Evolutionary conservation across 1,140 invertebrate genomes (phyloP), one percentile per base, ranked within the genome.

Genomic region (Pseudomyrmex gracilis): DNA sequence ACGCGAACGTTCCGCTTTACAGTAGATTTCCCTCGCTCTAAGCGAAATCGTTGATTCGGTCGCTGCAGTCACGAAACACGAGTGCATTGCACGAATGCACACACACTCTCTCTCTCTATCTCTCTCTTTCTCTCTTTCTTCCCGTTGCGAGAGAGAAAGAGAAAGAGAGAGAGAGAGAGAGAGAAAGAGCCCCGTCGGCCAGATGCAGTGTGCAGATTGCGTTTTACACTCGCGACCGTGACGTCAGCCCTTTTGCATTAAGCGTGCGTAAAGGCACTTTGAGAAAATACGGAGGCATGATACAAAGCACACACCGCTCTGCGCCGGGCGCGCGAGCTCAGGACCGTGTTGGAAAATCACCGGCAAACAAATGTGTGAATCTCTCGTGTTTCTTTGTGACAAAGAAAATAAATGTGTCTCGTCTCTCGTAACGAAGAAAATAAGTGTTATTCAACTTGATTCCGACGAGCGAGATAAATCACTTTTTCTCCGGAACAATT

Each of bases 1-100:
- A 84, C 73, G 64, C 63, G 20, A 57, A 49, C 17, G 73, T 77
- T 85, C 24, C 73, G 73, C 70, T 85, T 85, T 85, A 84, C 64
- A 67, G 73, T 43, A 68, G 76, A 70, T 78, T 78, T 78, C 20
- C 55, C 53, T 70, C 47, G 64, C 43, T 49, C 53, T 57, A 67
- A 84, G 64, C 68, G 84, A 74, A 66, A 84, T 55, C 82, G 51
- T 49, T 82, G 64, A 77, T 78, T 78, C 43, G 66, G 7, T 78
- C 12, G 64, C 34, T 34, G 34, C 53, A 70, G 53, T 78, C 64
- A 70, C 76, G 76, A 78, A 78, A 78, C 53, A 66, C 7, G 53
- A 78, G 51, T 58, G 43, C 51, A 47, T 68, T 55, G 51, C 34
- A 67, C 74, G 74, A 77, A 55, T 68, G 51, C 20, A 68, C 10